Base-by-base conservation (phyloP, 2,797 vertebrate genomes). In the Catamblyrhynchus diadema region DNA sequence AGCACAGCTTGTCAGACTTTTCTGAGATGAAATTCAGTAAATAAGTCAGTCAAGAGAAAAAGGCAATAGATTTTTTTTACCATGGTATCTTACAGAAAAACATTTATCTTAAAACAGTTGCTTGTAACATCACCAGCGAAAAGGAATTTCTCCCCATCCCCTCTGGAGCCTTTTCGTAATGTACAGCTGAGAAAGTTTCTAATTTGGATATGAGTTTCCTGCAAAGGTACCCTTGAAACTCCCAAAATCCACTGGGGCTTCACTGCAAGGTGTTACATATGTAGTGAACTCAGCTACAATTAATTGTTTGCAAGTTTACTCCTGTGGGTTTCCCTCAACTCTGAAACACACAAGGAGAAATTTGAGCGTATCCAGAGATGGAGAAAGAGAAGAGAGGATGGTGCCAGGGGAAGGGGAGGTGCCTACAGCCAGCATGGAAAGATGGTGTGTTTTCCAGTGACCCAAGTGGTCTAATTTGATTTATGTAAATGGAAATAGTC, bases 21-120 rank as follows among this genome's bases (percentile, higher is more conserved):
- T 57, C 87, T 80, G 24, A 23, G 37, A 57, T 45, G 20, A 90
- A 81, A 82, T 72, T 71, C 80, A 33, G 73, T 88, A 93, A 94
- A 66, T 59, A 78, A 91, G 51, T 70, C 72, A 86, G 78, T 91
- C 72, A 77, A 70, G 83, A 88, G 47, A 64, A 91, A 86, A 72
- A 79, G 24, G 61, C 24, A 73, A 67, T 33, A 28, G 65, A 10
- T 57, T 47, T 78, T 42, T 78, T 83, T 69, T 64, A 64, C 50
- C 64, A 17, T 33, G 12, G 4, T 62, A 20, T 79, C 82, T 88
- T 62, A 74, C 71, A 56, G 30, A 81, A 39, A 93, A 74, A 30
- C 59, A 35, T 73, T 87, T 54, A 18, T 60, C 44, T 90, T 71
- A 56, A 90, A 94, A 77, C 19, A 57, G 39, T 44, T 88, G 9